A percentile compares a stretch with the other conserved stretches of the same genome.
Evolutionary conservation across 2,888 invertebrate genomes (phyloP).

Genomic region (Asteroscopus sphinx): DNA sequence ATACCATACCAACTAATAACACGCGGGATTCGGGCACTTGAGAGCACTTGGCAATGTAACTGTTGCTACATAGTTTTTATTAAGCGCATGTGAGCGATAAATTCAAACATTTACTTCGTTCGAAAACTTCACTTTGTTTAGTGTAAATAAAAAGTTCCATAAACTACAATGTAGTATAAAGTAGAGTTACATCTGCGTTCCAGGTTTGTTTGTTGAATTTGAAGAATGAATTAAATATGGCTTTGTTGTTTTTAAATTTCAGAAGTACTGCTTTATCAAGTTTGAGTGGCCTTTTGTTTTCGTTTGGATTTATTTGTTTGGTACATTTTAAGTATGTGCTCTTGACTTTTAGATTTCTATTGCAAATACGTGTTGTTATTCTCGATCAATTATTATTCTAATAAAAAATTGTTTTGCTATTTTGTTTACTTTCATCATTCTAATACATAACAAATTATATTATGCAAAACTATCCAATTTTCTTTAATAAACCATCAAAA

Average conservation of each 20-base stretch:
- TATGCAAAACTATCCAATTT: too few species aligned
- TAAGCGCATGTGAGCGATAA: slow-evolving; percentile 78
- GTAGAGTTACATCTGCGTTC: slow-evolving; percentile 78
- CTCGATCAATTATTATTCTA: slow-evolving; percentile 14
- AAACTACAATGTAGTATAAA: slow-evolving; percentile 74
- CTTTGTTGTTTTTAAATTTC: slow-evolving; percentile 40
- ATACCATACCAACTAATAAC: slow-evolving; percentile 63
- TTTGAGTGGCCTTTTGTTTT: slow-evolving; percentile 39
- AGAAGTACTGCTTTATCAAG: slow-evolving; percentile 30
- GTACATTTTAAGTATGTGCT: slow-evolving; percentile 32
- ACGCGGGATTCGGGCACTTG: slow-evolving; percentile 62
- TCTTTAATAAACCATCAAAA: too few species aligned
- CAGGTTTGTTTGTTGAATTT: slow-evolving; percentile 59
- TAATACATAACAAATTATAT: too few species aligned
- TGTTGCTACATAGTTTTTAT: slow-evolving; percentile 76
- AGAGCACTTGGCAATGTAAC: slow-evolving; percentile 63
- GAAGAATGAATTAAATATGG: slow-evolving; percentile 51
- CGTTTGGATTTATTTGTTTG: slow-evolving; percentile 34
- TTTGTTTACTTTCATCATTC: not conserved
- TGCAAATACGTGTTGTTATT: slow-evolving; percentile 28
- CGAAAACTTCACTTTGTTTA: slow-evolving; percentile 79
- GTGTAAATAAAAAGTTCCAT: slow-evolving; percentile 82
- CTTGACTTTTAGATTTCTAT: slow-evolving; percentile 33
- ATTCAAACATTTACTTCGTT: slow-evolving; percentile 77
- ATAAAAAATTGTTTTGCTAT: slow-evolving; percentile 14